Conservation (phyloP, 2,113 vertebrate species). For the Quiscalus mexicanus region DNA sequence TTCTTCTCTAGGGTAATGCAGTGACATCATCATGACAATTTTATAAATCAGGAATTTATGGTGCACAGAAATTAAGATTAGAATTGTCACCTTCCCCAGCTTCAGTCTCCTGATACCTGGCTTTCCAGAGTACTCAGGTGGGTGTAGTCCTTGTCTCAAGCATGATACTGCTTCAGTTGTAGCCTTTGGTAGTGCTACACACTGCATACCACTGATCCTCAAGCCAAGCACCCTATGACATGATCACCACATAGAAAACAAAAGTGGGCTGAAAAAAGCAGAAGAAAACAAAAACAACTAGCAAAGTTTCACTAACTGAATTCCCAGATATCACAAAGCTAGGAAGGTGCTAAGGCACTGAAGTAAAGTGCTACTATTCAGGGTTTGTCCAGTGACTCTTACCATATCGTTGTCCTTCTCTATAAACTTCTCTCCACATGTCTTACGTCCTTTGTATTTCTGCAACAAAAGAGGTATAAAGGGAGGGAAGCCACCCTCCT, state of each 20-base stretch:
- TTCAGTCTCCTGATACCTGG: neutral
- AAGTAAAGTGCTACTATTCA: neutral
- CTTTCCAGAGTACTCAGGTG: neutral
- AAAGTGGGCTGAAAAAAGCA: neutral
- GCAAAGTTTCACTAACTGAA: neutral
- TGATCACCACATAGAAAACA: neutral
- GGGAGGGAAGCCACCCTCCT: neutral
- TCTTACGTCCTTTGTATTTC: neutral
- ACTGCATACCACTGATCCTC: neutral
- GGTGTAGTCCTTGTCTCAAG: neutral
- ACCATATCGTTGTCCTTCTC: neutral
- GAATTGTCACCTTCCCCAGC: neutral
- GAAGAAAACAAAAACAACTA: neutral
- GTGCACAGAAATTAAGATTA: neutral
- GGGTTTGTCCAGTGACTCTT: neutral
- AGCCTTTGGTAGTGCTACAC: neutral
- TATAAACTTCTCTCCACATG: neutral
- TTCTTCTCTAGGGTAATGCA: neutral
- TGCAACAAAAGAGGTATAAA: neutral
- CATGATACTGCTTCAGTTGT: fast-evolving
- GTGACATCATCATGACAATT: neutral
- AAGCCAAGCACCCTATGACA: neutral
- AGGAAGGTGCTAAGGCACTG: neutral
- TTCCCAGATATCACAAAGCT: neutral
- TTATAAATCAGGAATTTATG: neutral